Conservation (phyloP, 2,797 vertebrate species). For the Poeciliopsis paucimaculata region DNA sequence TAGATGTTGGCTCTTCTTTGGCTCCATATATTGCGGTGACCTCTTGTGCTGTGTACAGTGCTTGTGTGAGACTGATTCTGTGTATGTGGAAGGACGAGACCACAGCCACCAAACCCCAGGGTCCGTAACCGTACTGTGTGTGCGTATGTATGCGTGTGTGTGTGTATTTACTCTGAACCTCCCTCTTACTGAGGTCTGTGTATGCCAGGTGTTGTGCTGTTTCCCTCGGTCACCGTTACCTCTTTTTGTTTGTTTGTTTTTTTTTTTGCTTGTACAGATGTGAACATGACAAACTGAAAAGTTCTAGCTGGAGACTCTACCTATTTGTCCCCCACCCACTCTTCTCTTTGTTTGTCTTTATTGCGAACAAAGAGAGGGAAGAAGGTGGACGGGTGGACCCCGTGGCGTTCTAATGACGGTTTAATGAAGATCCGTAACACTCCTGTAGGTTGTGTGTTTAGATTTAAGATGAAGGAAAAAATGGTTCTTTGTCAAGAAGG, state of each 20-base stretch:
- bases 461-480: constrained; percentile 70
- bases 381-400: constrained; percentile 87
- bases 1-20: constrained; percentile 90
- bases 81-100: constrained; percentile 86
- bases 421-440: constrained; percentile 72
- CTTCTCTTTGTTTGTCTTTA: constrained; percentile 78
- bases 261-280: constrained; percentile 89
- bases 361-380: constrained; percentile 77
- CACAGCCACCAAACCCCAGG: constrained; percentile 79
- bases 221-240: constrained; percentile 89
- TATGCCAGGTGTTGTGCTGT: constrained; percentile 99
- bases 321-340: constrained; percentile 79
- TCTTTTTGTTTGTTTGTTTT: constrained; percentile 15
- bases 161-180: constrained; percentile 89
- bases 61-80: constrained; percentile 95
- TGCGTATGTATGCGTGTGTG: constrained; percentile 67
- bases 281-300: constrained; percentile 83
- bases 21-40: constrained; percentile 93
- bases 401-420: constrained; percentile 71
- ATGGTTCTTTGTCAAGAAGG: constrained; percentile 68
- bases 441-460: constrained; percentile 78
- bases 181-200: constrained; percentile 89
- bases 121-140: constrained; percentile 53
- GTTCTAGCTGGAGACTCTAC: constrained; percentile 82
- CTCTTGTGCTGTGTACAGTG: constrained; percentile 97